Evolutionary conservation across 2,797 vertebrate genomes (phyloP), one percentile per base, ranked within the genome.

Genomic region (Lepus townsendii): DNA sequence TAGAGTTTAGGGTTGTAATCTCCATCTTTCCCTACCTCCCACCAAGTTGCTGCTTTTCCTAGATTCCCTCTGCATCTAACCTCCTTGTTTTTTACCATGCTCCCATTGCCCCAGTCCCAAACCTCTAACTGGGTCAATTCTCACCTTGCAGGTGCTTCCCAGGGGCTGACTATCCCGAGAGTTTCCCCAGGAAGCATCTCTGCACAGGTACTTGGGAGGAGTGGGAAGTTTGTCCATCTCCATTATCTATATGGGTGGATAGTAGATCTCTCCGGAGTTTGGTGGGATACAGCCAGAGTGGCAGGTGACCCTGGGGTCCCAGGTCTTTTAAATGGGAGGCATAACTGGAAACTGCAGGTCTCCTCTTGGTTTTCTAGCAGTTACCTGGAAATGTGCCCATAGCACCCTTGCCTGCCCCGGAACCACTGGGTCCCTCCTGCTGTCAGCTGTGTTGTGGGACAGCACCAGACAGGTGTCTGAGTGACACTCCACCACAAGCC

Each of bases 171-270:
- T 42, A n/a, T 47, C 60, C 76, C 57, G 12, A 83, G 62, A 26
- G 52, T 68, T 78, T 89, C 93, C 72, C n/a, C 91, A 54, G 82
- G 76, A 60, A 84, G 32, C 13, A 0, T 68, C 32, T 95, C 91
- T 94, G 78, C 93, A 90, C 96, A 97, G 97, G 97, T 97, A 97
- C 75, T 83, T n/a, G n/a, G 42, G 83, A 95, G 20, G 54, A 72
- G 52, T 77, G 38, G 52, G 87, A 42, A 32, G 9, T 38, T 63
- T 82, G 66, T 76, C 50, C 71, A 69, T 71, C 17, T 20, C 54
- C 42, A 11, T 20, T 11, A 71, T 89, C 52, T 50, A 69, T 12
- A 7, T 27, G 17, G 72, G 83, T 47, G 42, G 42, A 47, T 47
- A 89, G 66, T 17, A 24, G 63, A 1, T 9, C 24, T 71, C 20